A percentile compares a stretch with the other conserved stretches of the same genome.
Evolutionary conservation across 2,888 invertebrate genomes (phyloP).

Genomic region (Drosophila limbata): DNA sequence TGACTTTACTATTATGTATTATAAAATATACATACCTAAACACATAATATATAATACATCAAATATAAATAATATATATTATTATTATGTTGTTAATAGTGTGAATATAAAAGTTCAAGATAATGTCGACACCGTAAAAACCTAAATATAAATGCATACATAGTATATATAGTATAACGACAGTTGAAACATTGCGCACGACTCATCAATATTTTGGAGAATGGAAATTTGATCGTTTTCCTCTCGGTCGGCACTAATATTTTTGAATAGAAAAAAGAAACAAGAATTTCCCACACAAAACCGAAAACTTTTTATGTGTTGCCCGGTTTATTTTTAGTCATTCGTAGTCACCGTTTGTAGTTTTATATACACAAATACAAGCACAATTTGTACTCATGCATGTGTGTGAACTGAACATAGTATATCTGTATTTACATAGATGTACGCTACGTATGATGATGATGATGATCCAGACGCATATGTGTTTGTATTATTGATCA

Average conservation of each 20-base stretch:
- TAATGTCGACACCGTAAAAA: not conserved
- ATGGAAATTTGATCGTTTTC: conserved; percentile 68
- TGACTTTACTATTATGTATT: not conserved
- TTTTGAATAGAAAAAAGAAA: conserved; percentile 53
- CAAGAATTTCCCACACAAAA: conserved; percentile 37
- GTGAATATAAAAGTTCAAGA: not conserved
- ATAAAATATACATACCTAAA: not conserved
- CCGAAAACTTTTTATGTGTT: conserved; percentile 50
- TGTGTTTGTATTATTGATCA: conserved; percentile 6
- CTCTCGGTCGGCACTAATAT: conserved; percentile 43
- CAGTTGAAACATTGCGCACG: conserved; percentile 60
- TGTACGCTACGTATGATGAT: not conserved
- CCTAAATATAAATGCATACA: not conserved
- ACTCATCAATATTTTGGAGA: conserved; percentile 68
- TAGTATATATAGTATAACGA: not conserved
- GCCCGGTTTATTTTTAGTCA: conserved; percentile 68
- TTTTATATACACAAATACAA: conserved; percentile 19
- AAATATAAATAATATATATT: not conserved
- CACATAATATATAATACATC: not conserved
- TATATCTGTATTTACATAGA: not conserved
- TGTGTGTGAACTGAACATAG: conserved; percentile 1
- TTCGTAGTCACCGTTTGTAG: conserved; percentile 57
- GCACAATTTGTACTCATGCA: conserved; percentile 10
- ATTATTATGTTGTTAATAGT: not conserved
- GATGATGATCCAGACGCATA: not conserved